These are phyloP conservation scores for Siniperca knerii DNA, from an alignment of 2,113 vertebrate genomes.

Conservation along the genomic window DNA sequence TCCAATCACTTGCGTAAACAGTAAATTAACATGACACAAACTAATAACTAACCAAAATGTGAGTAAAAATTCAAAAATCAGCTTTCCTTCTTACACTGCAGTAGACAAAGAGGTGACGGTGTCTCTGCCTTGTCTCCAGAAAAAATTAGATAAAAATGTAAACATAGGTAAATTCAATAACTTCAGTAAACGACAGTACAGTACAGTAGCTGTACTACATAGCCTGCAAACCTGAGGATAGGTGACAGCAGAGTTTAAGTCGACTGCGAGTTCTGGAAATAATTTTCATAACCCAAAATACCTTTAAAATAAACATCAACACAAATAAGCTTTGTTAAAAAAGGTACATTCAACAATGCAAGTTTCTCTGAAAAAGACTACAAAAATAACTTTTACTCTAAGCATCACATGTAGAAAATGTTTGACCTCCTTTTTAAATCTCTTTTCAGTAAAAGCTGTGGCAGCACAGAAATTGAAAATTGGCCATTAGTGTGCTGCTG, in stretches of 20 bases:
- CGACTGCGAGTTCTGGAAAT: constrained; percentile 14
- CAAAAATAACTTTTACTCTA: constrained; percentile 33
- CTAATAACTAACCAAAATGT: not conserved
- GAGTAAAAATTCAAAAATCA: not conserved
- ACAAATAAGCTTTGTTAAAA: not conserved
- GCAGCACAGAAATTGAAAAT: not conserved
- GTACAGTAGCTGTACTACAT: not conserved
- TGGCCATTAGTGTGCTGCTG: not conserved
- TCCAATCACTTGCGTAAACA: constrained; percentile 17
- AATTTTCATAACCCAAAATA: constrained; percentile 24
- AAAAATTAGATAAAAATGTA: constrained; percentile 47
- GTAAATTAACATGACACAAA: constrained; percentile 19
- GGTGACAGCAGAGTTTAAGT: constrained; percentile 32
- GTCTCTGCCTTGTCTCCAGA: constrained; percentile 3
- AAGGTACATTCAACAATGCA: constrained; percentile 12
- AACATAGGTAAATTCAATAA: constrained; percentile 38
- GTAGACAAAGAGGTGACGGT: constrained; percentile 11
- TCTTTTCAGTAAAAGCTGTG: not conserved
- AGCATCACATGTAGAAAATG: constrained; percentile 33
- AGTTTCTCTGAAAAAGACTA: constrained; percentile 18
- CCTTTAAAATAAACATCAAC: constrained; percentile 29
- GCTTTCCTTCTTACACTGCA: constrained; percentile 2
- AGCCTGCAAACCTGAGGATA: constrained; percentile 50
- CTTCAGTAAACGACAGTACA: constrained; percentile 35
- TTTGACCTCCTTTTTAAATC: constrained; percentile 10